These are phyloP conservation scores for Therioaphis trifolii DNA, from an alignment of 2,888 invertebrate species.

Conservation along the genomic window DNA sequence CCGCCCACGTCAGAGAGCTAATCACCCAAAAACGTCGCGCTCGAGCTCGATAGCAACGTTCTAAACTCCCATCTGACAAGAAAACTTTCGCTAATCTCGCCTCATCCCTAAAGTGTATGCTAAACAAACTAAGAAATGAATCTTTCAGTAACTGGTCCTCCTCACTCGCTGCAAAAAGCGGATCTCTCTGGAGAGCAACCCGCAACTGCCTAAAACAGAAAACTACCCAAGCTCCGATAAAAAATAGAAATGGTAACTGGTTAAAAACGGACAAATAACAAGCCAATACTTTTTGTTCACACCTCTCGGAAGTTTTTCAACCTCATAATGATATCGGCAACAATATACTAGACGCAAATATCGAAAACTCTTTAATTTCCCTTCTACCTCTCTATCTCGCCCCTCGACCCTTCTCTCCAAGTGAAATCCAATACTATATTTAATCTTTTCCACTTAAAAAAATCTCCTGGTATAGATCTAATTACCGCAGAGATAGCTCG, in stretches of 20 bases:
- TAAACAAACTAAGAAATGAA: background rate
- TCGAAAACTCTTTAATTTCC: background rate
- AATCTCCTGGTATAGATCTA: background rate
- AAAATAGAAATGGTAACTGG: background rate
- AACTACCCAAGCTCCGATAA: background rate
- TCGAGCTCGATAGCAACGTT: slow-evolving; percentile 3
- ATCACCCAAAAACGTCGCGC: slow-evolving; percentile 15
- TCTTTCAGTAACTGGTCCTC: background rate
- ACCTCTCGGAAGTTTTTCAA: background rate
- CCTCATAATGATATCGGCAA: background rate
- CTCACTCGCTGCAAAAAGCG: background rate
- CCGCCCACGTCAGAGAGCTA: background rate
- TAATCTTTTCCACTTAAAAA: background rate
- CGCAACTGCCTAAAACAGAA: background rate
- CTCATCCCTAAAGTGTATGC: background rate
- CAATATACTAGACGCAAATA: background rate
- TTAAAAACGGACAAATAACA: slow-evolving; percentile 15
- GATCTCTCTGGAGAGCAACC: slow-evolving; percentile 6
- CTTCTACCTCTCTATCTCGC: background rate
- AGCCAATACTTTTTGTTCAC: background rate
- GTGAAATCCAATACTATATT: background rate
- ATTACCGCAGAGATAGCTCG: background rate
- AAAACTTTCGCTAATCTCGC: slow-evolving; percentile 6
- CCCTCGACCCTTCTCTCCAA: background rate
- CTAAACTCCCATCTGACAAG: slow-evolving; percentile 6